Base-by-base conservation (phyloP, 2,797 vertebrate genomes). In the Cryptoblepharus egeriae region DNA sequence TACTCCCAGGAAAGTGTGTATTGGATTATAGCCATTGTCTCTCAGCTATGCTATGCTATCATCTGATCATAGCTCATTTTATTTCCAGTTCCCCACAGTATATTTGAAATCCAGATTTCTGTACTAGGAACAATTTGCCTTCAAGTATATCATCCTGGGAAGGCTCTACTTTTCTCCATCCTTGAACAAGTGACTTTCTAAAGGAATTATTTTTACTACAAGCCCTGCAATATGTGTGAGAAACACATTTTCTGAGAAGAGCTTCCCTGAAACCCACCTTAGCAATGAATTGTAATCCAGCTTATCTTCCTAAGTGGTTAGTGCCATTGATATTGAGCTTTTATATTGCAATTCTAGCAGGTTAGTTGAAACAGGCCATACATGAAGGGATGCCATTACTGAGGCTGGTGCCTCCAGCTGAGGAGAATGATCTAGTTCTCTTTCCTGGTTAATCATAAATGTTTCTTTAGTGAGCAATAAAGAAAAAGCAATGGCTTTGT, bases 381-480 rank as follows among this genome's bases (percentile, higher is more conserved):
- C 91, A 92, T 4, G 37, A 92, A 91, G 84, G 91, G 91, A 94
- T 88, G 91, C 88, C 91, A 92, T 94, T 93, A 93, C 91, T 89
- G 92, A 92, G 89, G 86, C 89, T 90, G 91, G 91, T 92, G 93
- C 91, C 91, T 93, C 86, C 87, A 92, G 92, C 91, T 93, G 91
- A 87, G 77, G 89, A 93, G 88, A 93, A 92, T 88, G 88, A 92
- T 89, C 91, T 91, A 93, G 90, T 93, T 94, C 91, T 87, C 80
- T 91, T 92, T 93, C 90, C 90, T 89, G 89, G 92, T 94, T 93
- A 93, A 94, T 93, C 92, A 93, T 89, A 93, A 93, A 93, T 92
- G 93, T 93, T 94, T 94, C 93, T 93, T 94, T 92, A 93, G 93
- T 93, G 93, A 80, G 90, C 91, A 90, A 93, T 94, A 93, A 94